A percentile compares a stretch with the other conserved stretches of the same genome.
Evolutionary conservation across 2,888 invertebrate species (phyloP).

Genomic region (Apomyelois bistriatella): DNA sequence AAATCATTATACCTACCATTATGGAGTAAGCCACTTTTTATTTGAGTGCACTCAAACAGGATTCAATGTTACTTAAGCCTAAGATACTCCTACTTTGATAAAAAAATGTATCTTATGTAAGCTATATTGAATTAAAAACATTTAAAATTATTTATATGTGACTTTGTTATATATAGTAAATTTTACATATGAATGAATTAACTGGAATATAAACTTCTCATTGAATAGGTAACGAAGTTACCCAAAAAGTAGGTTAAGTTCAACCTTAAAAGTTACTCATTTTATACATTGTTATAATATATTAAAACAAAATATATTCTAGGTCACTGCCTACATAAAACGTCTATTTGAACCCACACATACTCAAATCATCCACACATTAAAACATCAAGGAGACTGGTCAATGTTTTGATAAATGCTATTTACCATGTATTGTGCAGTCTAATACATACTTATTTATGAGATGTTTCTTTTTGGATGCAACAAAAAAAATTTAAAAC

Average conservation of each 20-base stretch:
- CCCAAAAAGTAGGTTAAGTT: background rate
- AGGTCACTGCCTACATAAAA: conserved; percentile 7
- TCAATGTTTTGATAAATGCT: conserved; percentile 4
- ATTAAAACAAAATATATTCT: background rate
- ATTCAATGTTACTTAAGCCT: background rate
- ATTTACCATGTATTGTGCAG: conserved; percentile 12
- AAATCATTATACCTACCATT: conserved; percentile 1
- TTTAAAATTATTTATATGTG: too few relatives aligned
- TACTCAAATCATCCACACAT: conserved; percentile 4
- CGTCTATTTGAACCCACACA: background rate
- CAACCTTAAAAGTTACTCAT: background rate
- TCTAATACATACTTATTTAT: conserved; percentile 6
- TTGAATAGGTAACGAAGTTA: background rate
- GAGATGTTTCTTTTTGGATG: background rate
- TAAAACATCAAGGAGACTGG: background rate
- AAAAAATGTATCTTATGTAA: background rate
- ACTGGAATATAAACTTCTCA: background rate
- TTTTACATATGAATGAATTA: too few relatives aligned
- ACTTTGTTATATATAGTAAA: too few relatives aligned
- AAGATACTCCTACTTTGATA: background rate
- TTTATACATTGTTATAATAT: background rate
- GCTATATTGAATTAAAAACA: too few relatives aligned
- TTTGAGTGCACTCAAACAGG: conserved; percentile 1
- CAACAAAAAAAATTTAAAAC: too few relatives aligned
- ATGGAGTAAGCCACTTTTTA: conserved; percentile 1